A percentile compares a stretch with the other conserved stretches of the same genome.
These are phyloP conservation scores for Aphyosemion australe DNA, from an alignment of 2,113 vertebrate species.

Conservation along the genomic window DNA sequence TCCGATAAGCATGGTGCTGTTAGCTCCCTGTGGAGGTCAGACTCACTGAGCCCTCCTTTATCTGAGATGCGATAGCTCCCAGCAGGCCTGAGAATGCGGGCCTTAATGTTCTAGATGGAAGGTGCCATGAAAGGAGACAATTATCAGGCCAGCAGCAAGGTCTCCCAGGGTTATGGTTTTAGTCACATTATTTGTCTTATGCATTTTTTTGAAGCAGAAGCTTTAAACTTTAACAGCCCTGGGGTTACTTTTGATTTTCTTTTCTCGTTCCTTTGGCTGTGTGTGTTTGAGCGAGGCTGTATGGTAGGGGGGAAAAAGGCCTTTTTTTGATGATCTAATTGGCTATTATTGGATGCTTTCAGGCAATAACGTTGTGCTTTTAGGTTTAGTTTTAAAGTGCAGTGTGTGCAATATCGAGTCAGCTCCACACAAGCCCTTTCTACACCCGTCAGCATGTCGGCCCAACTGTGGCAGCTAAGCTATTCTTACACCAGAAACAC, in stretches of 20 bases:
- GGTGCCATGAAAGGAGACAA: slow-evolving; percentile 82
- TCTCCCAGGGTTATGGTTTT: slow-evolving; percentile 81
- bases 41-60: slow-evolving; percentile 65
- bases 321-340: slow-evolving; percentile 79
- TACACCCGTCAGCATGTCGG: slow-evolving; percentile 49
- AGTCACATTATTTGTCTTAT: slow-evolving; percentile 82
- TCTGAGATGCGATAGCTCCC: slow-evolving; percentile 76
- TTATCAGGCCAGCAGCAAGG: slow-evolving; percentile 79
- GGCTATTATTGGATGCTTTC: slow-evolving; percentile 78
- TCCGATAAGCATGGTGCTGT: slow-evolving; percentile 70
- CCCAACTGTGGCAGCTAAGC: slow-evolving; percentile 37
- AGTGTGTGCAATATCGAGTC: slow-evolving; percentile 52
- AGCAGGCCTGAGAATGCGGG: slow-evolving; percentile 77
- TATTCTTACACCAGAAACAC: slow-evolving; percentile 22
- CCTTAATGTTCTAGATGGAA: slow-evolving; percentile 80
- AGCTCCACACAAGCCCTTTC: slow-evolving; percentile 37
- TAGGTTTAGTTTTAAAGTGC: slow-evolving; percentile 65
- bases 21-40: slow-evolving; percentile 73
- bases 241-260: slow-evolving; percentile 62
- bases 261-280: slow-evolving; percentile 26
- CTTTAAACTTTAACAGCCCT: slow-evolving; percentile 82
- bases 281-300: slow-evolving; percentile 55
- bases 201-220: slow-evolving; percentile 80
- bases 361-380: slow-evolving; percentile 63
- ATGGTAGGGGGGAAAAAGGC: slow-evolving; percentile 49